Percentiles rank a stretch among this genome's conserved stretches.
Conservation (phyloP, 2,797 vertebrate genomes). For the Anolis apletophallus region DNA sequence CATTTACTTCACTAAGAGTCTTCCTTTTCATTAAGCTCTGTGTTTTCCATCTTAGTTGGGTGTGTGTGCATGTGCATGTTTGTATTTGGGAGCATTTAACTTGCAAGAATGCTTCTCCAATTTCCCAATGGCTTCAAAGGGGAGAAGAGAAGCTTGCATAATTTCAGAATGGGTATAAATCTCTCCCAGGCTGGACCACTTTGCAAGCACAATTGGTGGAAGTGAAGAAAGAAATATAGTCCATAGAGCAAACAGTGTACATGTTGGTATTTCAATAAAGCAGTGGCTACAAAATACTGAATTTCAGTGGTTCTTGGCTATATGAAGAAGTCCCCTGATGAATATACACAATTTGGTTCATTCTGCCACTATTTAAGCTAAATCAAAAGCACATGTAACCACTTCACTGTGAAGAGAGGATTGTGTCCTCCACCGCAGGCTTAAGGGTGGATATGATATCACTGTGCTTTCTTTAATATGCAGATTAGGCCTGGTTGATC, state of each 20-base stretch:
- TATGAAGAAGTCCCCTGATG: neutral
- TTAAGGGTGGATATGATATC: neutral
- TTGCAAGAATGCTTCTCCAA: neutral
- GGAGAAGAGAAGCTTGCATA: slow-evolving; percentile 14
- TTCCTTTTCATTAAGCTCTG: slow-evolving; percentile 20
- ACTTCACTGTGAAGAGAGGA: neutral
- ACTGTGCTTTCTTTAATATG: neutral
- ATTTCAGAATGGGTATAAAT: slow-evolving; percentile 15
- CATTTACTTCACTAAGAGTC: slow-evolving; percentile 23
- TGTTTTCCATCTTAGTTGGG: slow-evolving; percentile 22
- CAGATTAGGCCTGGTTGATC: too few species aligned
- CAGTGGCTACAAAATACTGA: neutral
- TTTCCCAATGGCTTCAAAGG: neutral
- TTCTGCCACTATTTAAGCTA: slow-evolving; percentile 1
- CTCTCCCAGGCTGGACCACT: neutral
- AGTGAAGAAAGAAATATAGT: neutral
- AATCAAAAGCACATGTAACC: slow-evolving; percentile 11
- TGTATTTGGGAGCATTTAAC: slow-evolving; percentile 4
- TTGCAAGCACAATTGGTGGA: neutral
- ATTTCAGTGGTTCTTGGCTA: neutral
- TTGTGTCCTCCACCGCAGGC: neutral
- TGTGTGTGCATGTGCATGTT: neutral
- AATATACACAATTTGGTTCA: too few species aligned
- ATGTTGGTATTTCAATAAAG: neutral
- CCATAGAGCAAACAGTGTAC: neutral